These are phyloP conservation scores for Vollenhovia emeryi DNA, from an alignment of 1,140 invertebrate genomes.

Conservation along the genomic window DNA sequence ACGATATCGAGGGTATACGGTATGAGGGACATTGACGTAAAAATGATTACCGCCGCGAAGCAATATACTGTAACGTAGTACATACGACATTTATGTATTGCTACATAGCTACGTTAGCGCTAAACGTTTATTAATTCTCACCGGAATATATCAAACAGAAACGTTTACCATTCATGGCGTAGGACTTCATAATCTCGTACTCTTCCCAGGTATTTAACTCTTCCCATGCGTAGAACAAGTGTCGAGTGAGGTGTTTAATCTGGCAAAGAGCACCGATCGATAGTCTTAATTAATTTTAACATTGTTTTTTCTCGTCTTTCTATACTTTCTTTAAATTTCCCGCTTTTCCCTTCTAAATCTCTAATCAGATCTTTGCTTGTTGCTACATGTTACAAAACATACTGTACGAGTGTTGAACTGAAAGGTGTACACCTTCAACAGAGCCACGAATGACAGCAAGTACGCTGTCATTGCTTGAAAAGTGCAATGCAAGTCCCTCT, in stretches of 20 bases:
- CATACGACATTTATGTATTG: too few relatives aligned
- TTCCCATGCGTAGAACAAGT: background rate
- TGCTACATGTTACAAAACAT: background rate
- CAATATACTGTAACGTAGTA: slow-evolving; percentile 21
- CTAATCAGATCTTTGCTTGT: too few relatives aligned
- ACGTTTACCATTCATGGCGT: slow-evolving; percentile 3
- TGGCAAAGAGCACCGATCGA: background rate
- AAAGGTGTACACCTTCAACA: slow-evolving; percentile 12
- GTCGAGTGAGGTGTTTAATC: background rate
- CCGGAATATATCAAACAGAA: slow-evolving; percentile 18
- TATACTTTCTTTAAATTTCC: too few relatives aligned
- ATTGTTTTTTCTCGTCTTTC: too few relatives aligned
- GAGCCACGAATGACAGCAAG: background rate
- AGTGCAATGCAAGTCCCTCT: background rate
- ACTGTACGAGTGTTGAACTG: slow-evolving; percentile 18
- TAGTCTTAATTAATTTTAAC: too few relatives aligned
- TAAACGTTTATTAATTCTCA: too few relatives aligned
- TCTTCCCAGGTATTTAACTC: background rate
- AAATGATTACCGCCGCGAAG: background rate
- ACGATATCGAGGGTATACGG: slow-evolving; percentile 24
- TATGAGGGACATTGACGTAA: slow-evolving; percentile 29
- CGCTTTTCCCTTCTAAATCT: too few relatives aligned
- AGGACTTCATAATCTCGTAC: slow-evolving; percentile 5
- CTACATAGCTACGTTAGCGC: too few relatives aligned
- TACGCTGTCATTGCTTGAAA: slow-evolving; percentile 14